Conservation (phyloP, 2,888 invertebrate species). For the Ametastegia equiseti region DNA sequence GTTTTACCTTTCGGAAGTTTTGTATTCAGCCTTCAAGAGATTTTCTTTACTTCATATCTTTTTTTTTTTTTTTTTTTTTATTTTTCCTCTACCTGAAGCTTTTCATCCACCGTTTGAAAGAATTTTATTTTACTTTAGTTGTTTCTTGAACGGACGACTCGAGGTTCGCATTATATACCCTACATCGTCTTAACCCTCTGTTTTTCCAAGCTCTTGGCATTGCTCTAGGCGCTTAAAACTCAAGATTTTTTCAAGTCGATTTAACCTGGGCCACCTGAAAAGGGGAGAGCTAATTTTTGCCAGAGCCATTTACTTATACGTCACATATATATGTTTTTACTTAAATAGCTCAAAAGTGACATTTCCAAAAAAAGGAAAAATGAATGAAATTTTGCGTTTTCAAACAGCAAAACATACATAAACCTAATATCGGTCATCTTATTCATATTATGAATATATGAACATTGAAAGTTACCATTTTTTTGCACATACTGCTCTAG, state of each 20-base stretch:
- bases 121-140: not conserved
- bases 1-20: constrained; percentile 15
- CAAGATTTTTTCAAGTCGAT: not conserved
- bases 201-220: not conserved
- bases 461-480: not conserved
- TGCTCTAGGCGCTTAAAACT: not conserved
- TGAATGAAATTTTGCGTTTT: no score
- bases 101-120: not conserved
- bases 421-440: not conserved
- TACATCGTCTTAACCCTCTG: not conserved
- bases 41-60: not conserved
- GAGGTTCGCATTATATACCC: not conserved
- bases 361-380: no score
- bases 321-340: not conserved
- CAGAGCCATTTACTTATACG: not conserved
- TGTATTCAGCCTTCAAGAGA: not conserved
- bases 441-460: not conserved
- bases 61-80: not conserved
- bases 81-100: not conserved
- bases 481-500: not conserved
- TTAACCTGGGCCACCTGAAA: not conserved
- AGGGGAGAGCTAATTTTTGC: not conserved
- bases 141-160: not conserved
- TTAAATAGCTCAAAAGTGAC: not conserved
- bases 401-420: not conserved